phyloP scores from a whole-genome alignment of 2,888 invertebrate genomes.

The Caenorhabditis parvicauda region DNA sequence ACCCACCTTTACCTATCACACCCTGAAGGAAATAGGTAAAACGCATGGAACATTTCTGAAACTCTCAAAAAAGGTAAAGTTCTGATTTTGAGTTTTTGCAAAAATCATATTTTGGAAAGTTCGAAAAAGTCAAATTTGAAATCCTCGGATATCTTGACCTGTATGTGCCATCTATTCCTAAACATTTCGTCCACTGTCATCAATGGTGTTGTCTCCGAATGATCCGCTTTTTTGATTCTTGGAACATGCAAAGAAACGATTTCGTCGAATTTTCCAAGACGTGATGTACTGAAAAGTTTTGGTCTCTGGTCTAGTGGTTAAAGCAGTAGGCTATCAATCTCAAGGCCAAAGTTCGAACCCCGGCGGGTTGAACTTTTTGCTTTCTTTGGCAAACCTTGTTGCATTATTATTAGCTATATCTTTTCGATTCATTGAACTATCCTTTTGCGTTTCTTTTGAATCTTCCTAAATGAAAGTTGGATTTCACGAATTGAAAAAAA shows the following conservation, averaged over 20 bases:
- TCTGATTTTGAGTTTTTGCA: neutral
- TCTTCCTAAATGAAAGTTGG: too few relatives aligned
- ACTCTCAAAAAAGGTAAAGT: constrained; percentile 3
- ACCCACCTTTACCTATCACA: constrained; percentile 31
- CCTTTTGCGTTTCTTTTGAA: too few relatives aligned
- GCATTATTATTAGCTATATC: too few relatives aligned
- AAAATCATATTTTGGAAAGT: neutral
- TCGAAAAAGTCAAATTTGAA: neutral
- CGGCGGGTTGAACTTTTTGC: too few relatives aligned
- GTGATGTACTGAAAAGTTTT: too few relatives aligned
- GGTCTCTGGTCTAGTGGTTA: too few relatives aligned
- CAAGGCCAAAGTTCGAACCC: too few relatives aligned
- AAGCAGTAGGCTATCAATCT: too few relatives aligned
- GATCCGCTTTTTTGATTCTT: neutral
- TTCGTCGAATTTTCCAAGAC: too few relatives aligned
- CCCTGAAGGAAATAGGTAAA: neutral
- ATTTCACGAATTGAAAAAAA: too few relatives aligned
- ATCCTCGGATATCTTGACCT: constrained; percentile 10
- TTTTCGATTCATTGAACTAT: too few relatives aligned
- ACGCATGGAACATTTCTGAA: constrained; percentile 3
- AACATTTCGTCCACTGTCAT: constrained; percentile 30
- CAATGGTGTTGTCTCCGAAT: constrained; percentile 9
- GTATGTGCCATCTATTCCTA: constrained; percentile 30
- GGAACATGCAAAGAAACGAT: constrained; percentile 15
- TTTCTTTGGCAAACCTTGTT: too few relatives aligned